Base-by-base conservation (phyloP, 2,113 vertebrate species). In the Trogon surrucura region DNA sequence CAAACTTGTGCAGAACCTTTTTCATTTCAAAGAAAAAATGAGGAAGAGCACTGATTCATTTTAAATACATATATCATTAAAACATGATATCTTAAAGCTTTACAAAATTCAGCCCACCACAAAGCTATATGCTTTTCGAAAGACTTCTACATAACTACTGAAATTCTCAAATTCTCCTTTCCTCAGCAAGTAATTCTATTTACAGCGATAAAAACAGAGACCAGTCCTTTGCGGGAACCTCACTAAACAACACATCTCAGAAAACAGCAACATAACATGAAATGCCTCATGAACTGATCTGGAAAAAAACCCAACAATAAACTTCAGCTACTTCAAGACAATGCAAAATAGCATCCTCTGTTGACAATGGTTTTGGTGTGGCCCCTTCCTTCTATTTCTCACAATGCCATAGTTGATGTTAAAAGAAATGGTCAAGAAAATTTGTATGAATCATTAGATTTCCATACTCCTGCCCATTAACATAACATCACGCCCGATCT, bases 1-100 rank as follows among this genome's bases (percentile, higher is more conserved):
- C 54, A 93, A 92, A 95, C 56, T 94, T 96, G 48, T 80, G 29
- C 21, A 54, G 50, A 77, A 62, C 4, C 6, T 64, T 87, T 94
- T 78, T 29, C 74, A 85, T 93, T 93, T 91, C 48, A 56, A 77
- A 77, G 30, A 54, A 88, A 89, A 94, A 84, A 19, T 21, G 9
- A 85, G 44, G 50, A 44, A 30, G 32, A 38, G 0, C 9, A 91
- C 19, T 51, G 18, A 86, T 66, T 82, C 0, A 57, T 89, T 73
- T 85, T 50, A 89, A 91, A 89, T 56, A 87, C 60, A 87, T 29
- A 14, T 51, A 82, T 62, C 10, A 79, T 74, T 91, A 58, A 8
- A 93, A 71, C 2, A 56, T 18, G 22, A 80, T 82, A 64, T 94
- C 15, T 57, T 90, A 56, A 80, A 85, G 15, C 6, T 61, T 57